Percentiles rank a stretch among this genome's conserved stretches.
Conservation (phyloP, 2,888 invertebrate genomes). For the Sphaerophoria taeniata region DNA sequence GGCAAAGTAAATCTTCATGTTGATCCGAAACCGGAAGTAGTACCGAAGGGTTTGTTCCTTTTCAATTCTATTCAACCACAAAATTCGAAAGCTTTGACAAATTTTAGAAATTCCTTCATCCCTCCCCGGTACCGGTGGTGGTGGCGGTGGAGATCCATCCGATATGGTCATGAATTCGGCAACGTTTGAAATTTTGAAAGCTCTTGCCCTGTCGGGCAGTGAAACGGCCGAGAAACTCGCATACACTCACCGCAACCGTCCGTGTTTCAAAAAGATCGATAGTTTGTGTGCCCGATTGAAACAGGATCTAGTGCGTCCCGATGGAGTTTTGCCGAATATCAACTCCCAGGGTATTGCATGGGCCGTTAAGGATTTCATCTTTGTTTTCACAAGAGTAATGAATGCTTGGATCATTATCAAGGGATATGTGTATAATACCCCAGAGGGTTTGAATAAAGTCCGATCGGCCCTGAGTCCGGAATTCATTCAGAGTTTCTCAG, state of each 20-base stretch:
- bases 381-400: slow-evolving; percentile 88
- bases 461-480: slow-evolving; percentile 86
- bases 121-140: not conserved
- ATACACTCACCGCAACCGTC: slow-evolving; percentile 87
- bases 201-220: slow-evolving; percentile 86
- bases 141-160: slow-evolving; percentile 48
- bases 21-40: slow-evolving; percentile 38
- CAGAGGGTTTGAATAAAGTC: slow-evolving; percentile 85
- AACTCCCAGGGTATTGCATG: slow-evolving; percentile 90
- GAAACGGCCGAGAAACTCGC: slow-evolving; percentile 88
- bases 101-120: slow-evolving; percentile 20
- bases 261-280: slow-evolving; percentile 90
- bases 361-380: slow-evolving; percentile 91
- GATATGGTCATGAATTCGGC: slow-evolving; percentile 45
- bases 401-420: slow-evolving; percentile 90
- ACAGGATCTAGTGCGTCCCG: slow-evolving; percentile 88
- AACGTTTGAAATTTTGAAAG: slow-evolving; percentile 78
- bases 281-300: slow-evolving; percentile 88
- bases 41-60: slow-evolving; percentile 72
- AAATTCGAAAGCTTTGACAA: slow-evolving; percentile 50
- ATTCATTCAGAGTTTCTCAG: slow-evolving; percentile 85
- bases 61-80: slow-evolving; percentile 63
- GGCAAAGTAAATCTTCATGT: slow-evolving; percentile 70
- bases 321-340: slow-evolving; percentile 88
- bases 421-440: slow-evolving; percentile 86